Evolutionary conservation across 2,113 vertebrate genomes (phyloP).

Genomic region (Rhipidura dahli): DNA sequence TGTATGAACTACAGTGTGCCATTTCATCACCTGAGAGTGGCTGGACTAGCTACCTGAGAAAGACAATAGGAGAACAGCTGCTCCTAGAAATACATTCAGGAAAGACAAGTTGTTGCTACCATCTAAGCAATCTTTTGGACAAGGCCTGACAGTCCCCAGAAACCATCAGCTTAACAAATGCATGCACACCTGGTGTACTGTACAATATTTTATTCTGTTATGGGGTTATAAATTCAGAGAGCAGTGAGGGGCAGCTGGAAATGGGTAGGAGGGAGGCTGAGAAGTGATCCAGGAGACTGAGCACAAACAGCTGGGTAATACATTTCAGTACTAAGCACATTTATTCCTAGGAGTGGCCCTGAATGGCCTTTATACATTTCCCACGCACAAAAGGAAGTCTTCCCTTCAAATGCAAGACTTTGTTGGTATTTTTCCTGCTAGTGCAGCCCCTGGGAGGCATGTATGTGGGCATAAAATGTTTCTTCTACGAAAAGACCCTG

Average conservation of each 20-base stretch:
- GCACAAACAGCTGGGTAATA: not conserved
- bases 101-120: not conserved
- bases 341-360: not conserved
- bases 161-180: not conserved
- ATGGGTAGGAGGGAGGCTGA: not conserved
- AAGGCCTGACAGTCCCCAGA: not conserved
- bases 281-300: not conserved
- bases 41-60: not conserved
- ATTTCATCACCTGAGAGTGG: not conserved
- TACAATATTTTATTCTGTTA: not conserved
- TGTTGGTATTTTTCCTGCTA: not conserved
- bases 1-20: not conserved
- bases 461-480: not conserved
- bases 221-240: not conserved
- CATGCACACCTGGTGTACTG: not conserved
- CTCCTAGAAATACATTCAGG: not conserved
- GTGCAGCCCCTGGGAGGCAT: not conserved
- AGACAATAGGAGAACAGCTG: not conserved
- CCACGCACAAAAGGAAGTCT: not conserved
- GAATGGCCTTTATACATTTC: not conserved
- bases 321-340: not conserved
- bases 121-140: not conserved
- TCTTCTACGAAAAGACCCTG: not conserved
- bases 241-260: not conserved
- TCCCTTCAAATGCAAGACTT: not conserved